Conservation (phyloP, 2,797 vertebrate genomes). For the Notoglanidium macrostoma region DNA sequence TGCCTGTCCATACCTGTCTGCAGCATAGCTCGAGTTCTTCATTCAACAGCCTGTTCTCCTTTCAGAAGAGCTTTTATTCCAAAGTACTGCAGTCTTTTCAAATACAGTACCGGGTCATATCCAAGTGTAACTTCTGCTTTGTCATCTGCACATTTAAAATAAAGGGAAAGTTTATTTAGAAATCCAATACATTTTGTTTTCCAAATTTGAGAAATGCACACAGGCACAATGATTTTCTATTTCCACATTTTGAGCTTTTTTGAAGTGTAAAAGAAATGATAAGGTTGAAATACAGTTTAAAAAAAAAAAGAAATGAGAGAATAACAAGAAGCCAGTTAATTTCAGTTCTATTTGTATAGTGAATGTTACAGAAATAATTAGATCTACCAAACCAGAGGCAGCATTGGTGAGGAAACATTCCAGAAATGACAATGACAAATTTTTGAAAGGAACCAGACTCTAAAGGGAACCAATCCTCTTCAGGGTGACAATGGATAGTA, state of each 20-base stretch:
- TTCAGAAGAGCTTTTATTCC: neutral
- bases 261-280: neutral
- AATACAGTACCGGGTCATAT: neutral
- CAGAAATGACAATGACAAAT: neutral
- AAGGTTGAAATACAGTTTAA: neutral
- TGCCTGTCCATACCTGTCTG: slow-evolving; percentile 58
- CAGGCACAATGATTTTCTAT: neutral
- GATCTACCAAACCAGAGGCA: neutral
- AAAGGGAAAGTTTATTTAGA: neutral
- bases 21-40: slow-evolving; percentile 50
- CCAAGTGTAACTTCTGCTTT: neutral
- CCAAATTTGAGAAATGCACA: neutral
- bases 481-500: neutral
- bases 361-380: neutral
- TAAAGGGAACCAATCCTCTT: neutral
- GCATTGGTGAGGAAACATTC: neutral
- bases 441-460: neutral
- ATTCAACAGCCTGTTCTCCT: slow-evolving; percentile 14
- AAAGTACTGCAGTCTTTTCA: neutral
- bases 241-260: neutral
- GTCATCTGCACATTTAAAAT: neutral
- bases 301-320: neutral
- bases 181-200: neutral
- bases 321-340: neutral
- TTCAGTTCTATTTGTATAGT: neutral